Base-by-base conservation (phyloP, 2,888 invertebrate genomes). In the Dynastes hyllus region DNA sequence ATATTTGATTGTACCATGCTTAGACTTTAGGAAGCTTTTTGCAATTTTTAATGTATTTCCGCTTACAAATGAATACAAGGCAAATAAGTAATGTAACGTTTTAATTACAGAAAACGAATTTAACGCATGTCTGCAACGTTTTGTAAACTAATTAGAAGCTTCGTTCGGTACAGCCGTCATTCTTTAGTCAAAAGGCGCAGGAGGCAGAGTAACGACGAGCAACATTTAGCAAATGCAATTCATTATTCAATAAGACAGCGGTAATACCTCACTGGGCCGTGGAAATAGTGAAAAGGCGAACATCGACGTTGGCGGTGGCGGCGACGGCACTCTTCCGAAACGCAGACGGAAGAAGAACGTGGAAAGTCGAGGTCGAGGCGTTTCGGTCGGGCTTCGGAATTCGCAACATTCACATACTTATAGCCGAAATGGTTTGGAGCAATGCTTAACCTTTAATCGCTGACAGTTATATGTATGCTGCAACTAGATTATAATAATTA, bases 171-270 rank as follows among this genome's bases (percentile, higher is more conserved):
- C 6, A 55, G 40, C 13, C 61, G 58, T 58, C 50, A 45, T 61
- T 37, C 58, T 58, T 73, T 22, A 71, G 16, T 16, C 22, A 40
- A 40, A 73, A 73, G 37, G 71, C 53, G 71, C 53, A 53, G 79
- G 75, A 79, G 66, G 78, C 79, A 81, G 70, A 79, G 80, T 79
- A 81, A 80, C 80, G 78, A 80, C 80, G 79, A 81, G 83, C 37
- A 83, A 82, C 83, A 81, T 83, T 84, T 82, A 84, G 84, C 82
- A 83, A 84, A 83, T 83, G 84, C 83, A 84, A 85, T 85, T 85
- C 85, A 85, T 85, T 85, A 85, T 85, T 85, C 84, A 84, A 83
- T 81, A 79, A 85, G 85, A 85, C 85, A 85, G 85, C 85, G 84
- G 84, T 85, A 85, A 85, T 85, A 83, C 85, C 84, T 83, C 83